phyloP scores from a whole-genome alignment of 92 coral and sea anemone species.

The Hydrozoanthus gracilis region DNA sequence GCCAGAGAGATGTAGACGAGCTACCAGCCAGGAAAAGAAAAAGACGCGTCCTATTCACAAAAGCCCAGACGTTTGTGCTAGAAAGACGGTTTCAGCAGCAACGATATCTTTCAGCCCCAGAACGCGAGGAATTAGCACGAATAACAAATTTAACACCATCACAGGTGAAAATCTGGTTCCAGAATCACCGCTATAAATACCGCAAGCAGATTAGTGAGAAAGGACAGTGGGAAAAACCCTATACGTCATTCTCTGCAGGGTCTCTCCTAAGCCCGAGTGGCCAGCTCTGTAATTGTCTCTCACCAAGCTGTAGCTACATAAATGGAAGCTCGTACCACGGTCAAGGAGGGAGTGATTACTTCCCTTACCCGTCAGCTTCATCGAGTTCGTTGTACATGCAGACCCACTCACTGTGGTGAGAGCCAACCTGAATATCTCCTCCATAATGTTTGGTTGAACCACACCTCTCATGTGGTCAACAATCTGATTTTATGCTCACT shows the following conservation, averaged over 20 bases:
- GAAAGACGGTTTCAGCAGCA: conserved; percentile 96
- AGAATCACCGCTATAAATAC: conserved; percentile 97
- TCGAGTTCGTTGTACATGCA: conserved; percentile 78
- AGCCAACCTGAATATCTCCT: not conserved
- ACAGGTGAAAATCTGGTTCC: conserved; percentile 99
- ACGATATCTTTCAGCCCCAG: conserved; percentile 96
- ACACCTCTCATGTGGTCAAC: conserved; percentile 17
- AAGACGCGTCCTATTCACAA: conserved; percentile 92
- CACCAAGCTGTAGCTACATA: conserved; percentile 83
- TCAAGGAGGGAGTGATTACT: conserved; percentile 73
- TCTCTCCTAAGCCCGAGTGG: conserved; percentile 80
- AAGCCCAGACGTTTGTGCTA: conserved; percentile 97
- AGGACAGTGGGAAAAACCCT: conserved; percentile 92
- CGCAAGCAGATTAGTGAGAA: conserved; percentile 97
- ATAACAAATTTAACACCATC: conserved; percentile 96
- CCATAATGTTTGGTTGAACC: not conserved
- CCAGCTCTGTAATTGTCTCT: conserved; percentile 86
- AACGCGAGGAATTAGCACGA: conserved; percentile 96
- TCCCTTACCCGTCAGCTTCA: conserved; percentile 76
- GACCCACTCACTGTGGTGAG: conserved; percentile 73
- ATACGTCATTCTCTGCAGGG: conserved; percentile 68
- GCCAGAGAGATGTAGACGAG: conserved; percentile 52
- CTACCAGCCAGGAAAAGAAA: conserved; percentile 78
- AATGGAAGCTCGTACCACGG: conserved; percentile 68
- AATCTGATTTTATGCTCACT: conserved; percentile 4